Evolutionary conservation across 2,888 invertebrate species (phyloP), one percentile per base, ranked within the genome.

Genomic region (Smittia aterrima): DNA sequence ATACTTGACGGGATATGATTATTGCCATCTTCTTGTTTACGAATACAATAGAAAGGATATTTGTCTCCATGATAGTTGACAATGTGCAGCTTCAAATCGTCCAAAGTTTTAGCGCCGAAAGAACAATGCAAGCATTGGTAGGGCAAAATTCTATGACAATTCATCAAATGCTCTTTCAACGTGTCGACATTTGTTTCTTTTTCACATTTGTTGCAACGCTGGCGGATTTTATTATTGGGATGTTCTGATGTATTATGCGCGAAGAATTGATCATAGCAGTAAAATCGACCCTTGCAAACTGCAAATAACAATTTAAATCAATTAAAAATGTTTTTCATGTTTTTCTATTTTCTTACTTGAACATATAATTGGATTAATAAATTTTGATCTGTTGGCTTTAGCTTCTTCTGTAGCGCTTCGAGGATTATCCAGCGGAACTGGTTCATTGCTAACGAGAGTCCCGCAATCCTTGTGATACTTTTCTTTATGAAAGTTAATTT

Each of bases 211-310:
- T 25, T 66, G 25, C 66, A 66, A 11, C 25, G 25, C 4, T 58
- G 11, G 24, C 62, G 24, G 6, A 20, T 7, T 1, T 62, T 3
- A 22, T 4, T 22, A n/a, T 4, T 22, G 1, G 9, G 2, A 22
- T 62, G 62, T 22, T n/a, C 4, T 20, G 62, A n/a, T 22, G 9
- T 20, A 2, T 3, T 11, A 20, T 62, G 62, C n/a, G 3, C 3
- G 3, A 47, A 16, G n/a, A 11, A 47, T n/a, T n/a, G 3, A 6
- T 47, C 47, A 16, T 47, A 47, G 47, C 16, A 47, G 16, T 47
- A 27, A 66, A 13, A 66, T 66, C 20, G n/a, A 2, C 24, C 13
- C 32, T 25, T 66, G 66, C 66, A 66, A 11, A 13, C 66, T 66
- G 32, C 11, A 66, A 32, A 66, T 9, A 66, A 66, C n/a, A 27